Evolutionary conservation across 2,888 invertebrate species (phyloP), one percentile per base, ranked within the genome.

Genomic region (Laothoe populi): DNA sequence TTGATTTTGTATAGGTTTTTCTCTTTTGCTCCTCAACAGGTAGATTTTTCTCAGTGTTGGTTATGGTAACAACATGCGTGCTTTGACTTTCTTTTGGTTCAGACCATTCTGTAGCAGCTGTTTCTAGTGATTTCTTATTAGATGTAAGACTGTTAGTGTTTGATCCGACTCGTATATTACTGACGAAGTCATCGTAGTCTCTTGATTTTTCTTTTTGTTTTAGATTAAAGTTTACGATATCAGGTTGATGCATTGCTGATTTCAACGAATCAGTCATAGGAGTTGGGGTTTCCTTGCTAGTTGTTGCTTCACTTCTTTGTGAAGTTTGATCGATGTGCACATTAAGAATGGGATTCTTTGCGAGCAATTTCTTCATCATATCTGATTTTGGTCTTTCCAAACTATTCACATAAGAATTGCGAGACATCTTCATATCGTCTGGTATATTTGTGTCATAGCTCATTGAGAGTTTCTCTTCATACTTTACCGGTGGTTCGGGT

Each of bases 361-460:
- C 92, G 42, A 94, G 84, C 10, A 93, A 69, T 73, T 94, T 94
- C 65, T 94, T 94, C 83, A 94, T 94, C 76, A 94, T 92, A 38
- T 94, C 94, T 1, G 94, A 94, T 82, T 94, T 95, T 0, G 95
- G 94, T 69, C 94, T 86, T 74, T 95, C 95, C 71, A 95, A 83
- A 69, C 94, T 94, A 45, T 94, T 95, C 1, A 82, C 93, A 65
- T 94, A 92, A 7, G 94, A 92, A 75, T 94, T 94, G 48, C 94
- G 87, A 0, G 95, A 94, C 13, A 95, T 94, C 86, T 95, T 95
- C 64, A 95, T 86, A 73, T 95, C 95, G 77, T 95, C 95, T 7
- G 95, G 94, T 65, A 95, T 90, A 67, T 95, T 95, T 0, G 94
- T 94, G 66, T 94, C 94, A 63, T 93, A 94, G 23, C 84, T 82